These are phyloP conservation scores for Belgica antarctica DNA, from an alignment of 2,888 invertebrate genomes.

Conservation along the genomic window DNA sequence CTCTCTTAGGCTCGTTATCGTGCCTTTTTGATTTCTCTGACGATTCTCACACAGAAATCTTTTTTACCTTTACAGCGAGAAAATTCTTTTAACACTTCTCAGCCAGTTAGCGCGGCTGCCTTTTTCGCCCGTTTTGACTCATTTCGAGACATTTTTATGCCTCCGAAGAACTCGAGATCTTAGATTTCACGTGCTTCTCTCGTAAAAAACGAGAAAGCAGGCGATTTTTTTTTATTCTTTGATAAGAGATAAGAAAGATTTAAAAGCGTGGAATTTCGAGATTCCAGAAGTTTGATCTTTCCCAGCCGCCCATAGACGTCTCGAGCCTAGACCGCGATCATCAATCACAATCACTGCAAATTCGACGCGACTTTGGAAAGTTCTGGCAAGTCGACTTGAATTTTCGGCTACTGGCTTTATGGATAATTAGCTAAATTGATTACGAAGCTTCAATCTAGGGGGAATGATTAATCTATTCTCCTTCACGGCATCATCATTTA, in stretches of 20 bases:
- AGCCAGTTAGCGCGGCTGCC: conserved; percentile 2
- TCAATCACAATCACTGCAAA: too few species aligned
- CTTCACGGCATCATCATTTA: neutral
- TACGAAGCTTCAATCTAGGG: neutral
- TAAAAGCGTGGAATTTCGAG: neutral
- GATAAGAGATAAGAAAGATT: conserved; percentile 35
- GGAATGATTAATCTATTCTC: neutral
- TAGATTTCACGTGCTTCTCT: neutral
- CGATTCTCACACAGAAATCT: conserved; percentile 23
- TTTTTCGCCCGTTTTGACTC: conserved; percentile 19
- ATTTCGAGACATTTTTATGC: conserved; percentile 11
- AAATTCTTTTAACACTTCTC: conserved; percentile 33
- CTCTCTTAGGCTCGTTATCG: conserved; percentile 3
- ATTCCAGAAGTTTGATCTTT: neutral
- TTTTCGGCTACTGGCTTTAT: too few species aligned
- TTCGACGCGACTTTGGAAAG: neutral
- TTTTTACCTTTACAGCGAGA: neutral
- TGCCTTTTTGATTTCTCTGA: neutral
- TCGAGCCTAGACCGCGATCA: too few species aligned
- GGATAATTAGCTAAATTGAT: too few species aligned
- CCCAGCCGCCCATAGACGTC: too few species aligned
- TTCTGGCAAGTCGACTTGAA: neutral
- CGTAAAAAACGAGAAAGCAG: neutral
- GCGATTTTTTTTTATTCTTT: neutral
- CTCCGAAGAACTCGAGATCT: neutral